Percentiles rank a stretch among this genome's conserved stretches.
These are phyloP conservation scores for Sebastes minor DNA, from an alignment of 2,797 vertebrate genomes.

Conservation along the genomic window DNA sequence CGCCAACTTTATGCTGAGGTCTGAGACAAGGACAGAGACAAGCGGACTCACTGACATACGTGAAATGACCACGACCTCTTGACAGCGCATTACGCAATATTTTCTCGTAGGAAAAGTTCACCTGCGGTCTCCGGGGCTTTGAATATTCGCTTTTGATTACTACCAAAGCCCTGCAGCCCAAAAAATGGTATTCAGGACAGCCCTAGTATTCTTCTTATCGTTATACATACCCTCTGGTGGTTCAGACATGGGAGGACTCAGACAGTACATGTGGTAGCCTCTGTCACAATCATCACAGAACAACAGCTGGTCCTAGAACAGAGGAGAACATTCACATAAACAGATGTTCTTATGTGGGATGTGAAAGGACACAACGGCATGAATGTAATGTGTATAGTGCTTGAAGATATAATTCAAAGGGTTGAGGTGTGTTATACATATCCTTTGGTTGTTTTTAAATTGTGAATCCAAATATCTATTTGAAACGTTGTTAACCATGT, in stretches of 20 bases:
- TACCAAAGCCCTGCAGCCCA: no score
- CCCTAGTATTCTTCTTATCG: not conserved
- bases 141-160: no score
- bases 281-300: slow-evolving; percentile 94
- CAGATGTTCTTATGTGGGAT: not conserved
- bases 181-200: no score
- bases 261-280: slow-evolving; percentile 95
- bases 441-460: not conserved
- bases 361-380: slow-evolving; percentile 1
- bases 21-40: no score
- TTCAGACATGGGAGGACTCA: slow-evolving; percentile 93
- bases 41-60: no score
- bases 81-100: no score
- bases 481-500: not conserved
- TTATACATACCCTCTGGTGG: slow-evolving; percentile 89
- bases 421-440: not conserved
- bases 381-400: not conserved
- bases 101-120: no score
- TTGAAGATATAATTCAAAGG: not conserved
- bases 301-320: slow-evolving; percentile 90
- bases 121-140: no score
- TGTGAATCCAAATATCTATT: not conserved
- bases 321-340: slow-evolving; percentile 8
- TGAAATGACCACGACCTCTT: no score
- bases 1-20: no score